These are phyloP conservation scores for Propithecus perrieri DNA, from an alignment of 2,797 vertebrate genomes.

Conservation along the genomic window DNA sequence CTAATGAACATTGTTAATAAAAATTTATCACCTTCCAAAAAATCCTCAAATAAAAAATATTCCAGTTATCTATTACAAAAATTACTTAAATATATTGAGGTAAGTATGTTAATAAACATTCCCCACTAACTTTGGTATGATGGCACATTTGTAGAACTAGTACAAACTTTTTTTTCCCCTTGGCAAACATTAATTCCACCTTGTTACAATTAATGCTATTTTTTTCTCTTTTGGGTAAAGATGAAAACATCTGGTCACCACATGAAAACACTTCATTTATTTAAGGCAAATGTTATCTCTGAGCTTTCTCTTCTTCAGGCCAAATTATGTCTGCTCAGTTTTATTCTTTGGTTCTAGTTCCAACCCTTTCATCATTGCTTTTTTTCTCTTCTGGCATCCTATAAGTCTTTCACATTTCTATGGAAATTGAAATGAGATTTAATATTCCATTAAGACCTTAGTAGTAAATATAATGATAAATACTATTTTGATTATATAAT, in stretches of 20 bases:
- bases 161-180: neutral
- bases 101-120: neutral
- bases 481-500: neutral
- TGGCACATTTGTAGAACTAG: neutral
- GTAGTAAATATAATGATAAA: neutral
- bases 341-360: conserved; percentile 37
- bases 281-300: conserved; percentile 66
- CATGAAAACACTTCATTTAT: conserved; percentile 53
- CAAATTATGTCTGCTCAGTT: conserved; percentile 48
- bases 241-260: conserved; percentile 64
- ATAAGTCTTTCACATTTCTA: conserved; percentile 22
- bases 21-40: neutral
- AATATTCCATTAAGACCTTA: neutral
- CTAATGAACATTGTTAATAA: neutral
- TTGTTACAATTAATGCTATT: conserved; percentile 43
- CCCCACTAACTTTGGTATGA: neutral
- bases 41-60: neutral
- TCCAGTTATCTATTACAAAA: neutral
- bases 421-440: conserved; percentile 33
- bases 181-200: neutral
- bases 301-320: conserved; percentile 22
- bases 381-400: conserved; percentile 48
- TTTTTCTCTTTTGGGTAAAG: conserved; percentile 39
- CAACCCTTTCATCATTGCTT: conserved; percentile 54
- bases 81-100: neutral